phyloP scores from a whole-genome alignment of 2,888 invertebrate genomes.

The Tupiocoris notatus region DNA sequence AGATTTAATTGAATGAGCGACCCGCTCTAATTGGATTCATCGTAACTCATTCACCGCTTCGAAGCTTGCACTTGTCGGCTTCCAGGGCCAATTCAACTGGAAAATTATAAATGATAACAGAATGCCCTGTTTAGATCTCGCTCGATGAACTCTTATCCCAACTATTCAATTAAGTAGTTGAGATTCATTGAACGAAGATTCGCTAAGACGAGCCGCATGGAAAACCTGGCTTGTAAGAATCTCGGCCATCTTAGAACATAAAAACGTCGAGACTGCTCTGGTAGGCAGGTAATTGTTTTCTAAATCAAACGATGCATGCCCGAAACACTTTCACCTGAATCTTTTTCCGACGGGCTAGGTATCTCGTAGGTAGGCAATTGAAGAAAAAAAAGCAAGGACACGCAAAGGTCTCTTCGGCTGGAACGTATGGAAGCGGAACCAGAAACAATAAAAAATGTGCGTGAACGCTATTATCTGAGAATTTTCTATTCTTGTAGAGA shows the following conservation, averaged over 20 bases:
- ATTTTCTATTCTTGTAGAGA: constrained; percentile 3
- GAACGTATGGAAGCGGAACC: background rate
- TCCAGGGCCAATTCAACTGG: background rate
- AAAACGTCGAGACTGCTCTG: background rate
- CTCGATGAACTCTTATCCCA: too few relatives aligned
- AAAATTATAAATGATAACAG: background rate
- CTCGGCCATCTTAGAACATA: background rate
- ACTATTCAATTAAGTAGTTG: too few relatives aligned
- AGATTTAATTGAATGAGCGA: too few relatives aligned
- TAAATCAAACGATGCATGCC: constrained; percentile 2
- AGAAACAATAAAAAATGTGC: background rate
- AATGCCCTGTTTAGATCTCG: too few relatives aligned
- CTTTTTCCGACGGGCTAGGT: background rate
- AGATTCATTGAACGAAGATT: too few relatives aligned
- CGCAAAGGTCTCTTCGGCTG: constrained; percentile 7
- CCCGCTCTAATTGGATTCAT: too few relatives aligned
- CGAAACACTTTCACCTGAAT: constrained; percentile 15
- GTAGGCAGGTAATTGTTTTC: constrained; percentile 12
- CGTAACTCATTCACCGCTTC: too few relatives aligned
- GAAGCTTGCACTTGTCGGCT: too few relatives aligned
- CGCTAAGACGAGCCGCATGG: background rate
- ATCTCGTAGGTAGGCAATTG: background rate
- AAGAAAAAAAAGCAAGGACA: background rate
- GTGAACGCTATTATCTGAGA: background rate
- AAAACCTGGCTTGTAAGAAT: background rate